Conservation (phyloP, 2,888 invertebrate species). For the Tipula helvola region DNA sequence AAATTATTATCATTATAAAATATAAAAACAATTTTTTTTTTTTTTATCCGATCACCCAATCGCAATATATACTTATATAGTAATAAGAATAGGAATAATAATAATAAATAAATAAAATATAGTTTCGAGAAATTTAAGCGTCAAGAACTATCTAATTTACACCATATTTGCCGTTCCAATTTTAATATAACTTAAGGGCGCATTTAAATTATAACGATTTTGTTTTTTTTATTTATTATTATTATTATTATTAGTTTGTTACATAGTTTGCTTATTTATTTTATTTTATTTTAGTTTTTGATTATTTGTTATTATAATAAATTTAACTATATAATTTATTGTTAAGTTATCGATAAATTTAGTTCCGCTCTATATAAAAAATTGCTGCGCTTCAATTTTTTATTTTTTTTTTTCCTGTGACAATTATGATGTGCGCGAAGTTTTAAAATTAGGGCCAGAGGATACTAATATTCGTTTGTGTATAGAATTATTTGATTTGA, state of each 20-base stretch:
- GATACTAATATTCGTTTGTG: background rate
- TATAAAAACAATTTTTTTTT: background rate
- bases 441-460: background rate
- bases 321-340: background rate
- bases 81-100: background rate
- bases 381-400: background rate
- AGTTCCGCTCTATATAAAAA: background rate
- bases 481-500: background rate
- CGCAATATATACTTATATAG: background rate
- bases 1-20: background rate
- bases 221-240: background rate
- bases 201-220: background rate
- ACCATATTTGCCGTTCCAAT: background rate
- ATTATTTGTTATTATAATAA: background rate
- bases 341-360: background rate
- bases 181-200: background rate
- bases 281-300: background rate
- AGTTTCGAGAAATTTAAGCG: background rate
- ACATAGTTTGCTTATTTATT: background rate
- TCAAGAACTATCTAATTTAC: slow-evolving; percentile 4
- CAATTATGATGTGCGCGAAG: background rate
- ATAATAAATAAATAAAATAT: background rate
- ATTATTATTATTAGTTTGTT: background rate
- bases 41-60: background rate
- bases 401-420: background rate